phyloP scores from a whole-genome alignment of 2,113 vertebrate species.

The Dasyprocta punctata region DNA sequence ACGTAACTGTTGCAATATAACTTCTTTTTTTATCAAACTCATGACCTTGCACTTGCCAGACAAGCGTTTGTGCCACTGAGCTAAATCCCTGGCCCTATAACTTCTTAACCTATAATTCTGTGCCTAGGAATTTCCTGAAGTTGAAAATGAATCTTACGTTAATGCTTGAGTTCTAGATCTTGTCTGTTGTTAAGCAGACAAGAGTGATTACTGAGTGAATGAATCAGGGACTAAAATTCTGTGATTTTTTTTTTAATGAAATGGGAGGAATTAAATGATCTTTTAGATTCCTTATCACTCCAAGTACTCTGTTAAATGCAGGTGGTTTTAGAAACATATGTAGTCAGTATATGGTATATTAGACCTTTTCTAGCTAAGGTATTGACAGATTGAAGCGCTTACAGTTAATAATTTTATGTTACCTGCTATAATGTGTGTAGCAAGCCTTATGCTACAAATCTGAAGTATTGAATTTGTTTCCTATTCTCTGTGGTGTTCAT shows the following conservation, averaged over 20 bases:
- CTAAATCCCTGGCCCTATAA: too few species aligned
- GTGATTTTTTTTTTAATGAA: slow-evolving; percentile 25
- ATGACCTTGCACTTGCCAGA: too few species aligned
- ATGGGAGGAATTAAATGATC: slow-evolving; percentile 46
- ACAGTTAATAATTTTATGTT: slow-evolving; percentile 24
- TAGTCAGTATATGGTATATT: slow-evolving; percentile 28
- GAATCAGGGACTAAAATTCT: slow-evolving; percentile 4
- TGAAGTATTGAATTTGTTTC: neutral
- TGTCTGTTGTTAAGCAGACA: neutral
- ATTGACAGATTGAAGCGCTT: neutral
- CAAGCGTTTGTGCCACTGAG: too few species aligned
- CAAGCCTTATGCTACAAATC: neutral
- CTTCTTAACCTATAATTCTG: slow-evolving; percentile 31
- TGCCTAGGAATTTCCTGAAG: neutral
- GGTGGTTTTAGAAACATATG: slow-evolving; percentile 36
- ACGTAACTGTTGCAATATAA: neutral
- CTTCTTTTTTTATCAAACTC: too few species aligned
- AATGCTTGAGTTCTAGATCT: neutral
- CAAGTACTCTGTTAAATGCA: slow-evolving; percentile 9
- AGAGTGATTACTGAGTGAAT: neutral
- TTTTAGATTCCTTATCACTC: neutral
- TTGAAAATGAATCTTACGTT: neutral
- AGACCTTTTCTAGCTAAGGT: neutral
- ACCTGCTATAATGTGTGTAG: slow-evolving; percentile 1
- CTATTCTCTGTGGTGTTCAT: neutral